A percentile compares a stretch with the other conserved stretches of the same genome.
These are phyloP conservation scores for Cheiracanthium punctorium DNA, from an alignment of 2,888 invertebrate genomes.

Conservation along the genomic window DNA sequence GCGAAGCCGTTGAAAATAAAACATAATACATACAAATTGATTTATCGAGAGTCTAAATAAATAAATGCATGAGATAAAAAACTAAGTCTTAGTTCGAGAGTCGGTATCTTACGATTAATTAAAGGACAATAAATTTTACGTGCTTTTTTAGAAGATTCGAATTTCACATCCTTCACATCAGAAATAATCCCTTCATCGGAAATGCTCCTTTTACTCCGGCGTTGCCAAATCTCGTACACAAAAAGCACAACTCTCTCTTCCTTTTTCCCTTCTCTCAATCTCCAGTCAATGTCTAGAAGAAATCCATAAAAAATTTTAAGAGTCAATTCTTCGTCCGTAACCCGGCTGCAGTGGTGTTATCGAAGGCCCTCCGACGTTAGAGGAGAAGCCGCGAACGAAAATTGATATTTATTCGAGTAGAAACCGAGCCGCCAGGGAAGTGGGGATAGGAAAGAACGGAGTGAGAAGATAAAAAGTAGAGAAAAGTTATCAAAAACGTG, in stretches of 20 bases:
- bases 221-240: neutral
- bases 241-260: neutral
- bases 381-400: constrained; percentile 11
- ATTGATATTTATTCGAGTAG: constrained; percentile 50
- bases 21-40: no score
- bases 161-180: no score
- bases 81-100: no score
- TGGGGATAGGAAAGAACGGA: neutral
- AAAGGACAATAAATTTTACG: no score
- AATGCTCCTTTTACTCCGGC: no score
- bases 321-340: neutral
- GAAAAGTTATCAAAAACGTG: neutral
- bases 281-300: no score
- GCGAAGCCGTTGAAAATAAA: no score
- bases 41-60: no score
- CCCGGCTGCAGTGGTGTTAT: neutral
- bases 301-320: neutral
- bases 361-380: neutral
- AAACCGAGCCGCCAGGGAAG: neutral
- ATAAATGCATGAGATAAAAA: no score
- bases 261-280: no score
- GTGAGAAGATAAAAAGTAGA: neutral
- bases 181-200: neutral
- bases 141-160: no score
- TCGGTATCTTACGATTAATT: no score